These are phyloP conservation scores for Pandemis cinnamomeana DNA, from an alignment of 2,888 invertebrate genomes.

Conservation along the genomic window DNA sequence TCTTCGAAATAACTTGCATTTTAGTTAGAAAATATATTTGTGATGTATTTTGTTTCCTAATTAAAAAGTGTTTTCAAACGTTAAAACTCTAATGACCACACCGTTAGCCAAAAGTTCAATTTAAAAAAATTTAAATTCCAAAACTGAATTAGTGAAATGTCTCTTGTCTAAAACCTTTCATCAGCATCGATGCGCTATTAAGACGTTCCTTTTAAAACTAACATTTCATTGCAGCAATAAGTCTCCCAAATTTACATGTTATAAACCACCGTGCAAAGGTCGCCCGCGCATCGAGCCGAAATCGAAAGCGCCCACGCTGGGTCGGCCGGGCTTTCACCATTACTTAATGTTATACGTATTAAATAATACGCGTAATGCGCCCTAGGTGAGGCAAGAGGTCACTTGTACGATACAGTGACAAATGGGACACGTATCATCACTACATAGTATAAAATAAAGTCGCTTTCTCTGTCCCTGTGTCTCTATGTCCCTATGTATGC, in stretches of 20 bases:
- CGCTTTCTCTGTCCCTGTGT: too few species aligned
- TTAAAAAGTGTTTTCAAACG: too few species aligned
- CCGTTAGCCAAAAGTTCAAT: background rate
- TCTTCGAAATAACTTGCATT: too few species aligned
- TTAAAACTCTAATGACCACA: background rate
- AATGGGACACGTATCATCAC: background rate
- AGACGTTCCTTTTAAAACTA: background rate
- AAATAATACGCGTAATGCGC: conserved; percentile 29
- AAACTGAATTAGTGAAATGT: too few species aligned
- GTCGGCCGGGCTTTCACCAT: conserved; percentile 71
- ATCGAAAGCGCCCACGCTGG: conserved; percentile 73
- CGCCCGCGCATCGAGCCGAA: conserved; percentile 50
- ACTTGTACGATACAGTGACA: background rate
- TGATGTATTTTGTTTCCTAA: too few species aligned
- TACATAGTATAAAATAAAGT: too few species aligned
- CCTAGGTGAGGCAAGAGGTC: background rate
- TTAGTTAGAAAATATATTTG: too few species aligned
- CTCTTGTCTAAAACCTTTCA: too few species aligned
- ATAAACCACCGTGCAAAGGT: conserved; percentile 18
- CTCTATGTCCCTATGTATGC: too few species aligned
- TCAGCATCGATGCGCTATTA: too few species aligned
- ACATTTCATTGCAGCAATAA: background rate
- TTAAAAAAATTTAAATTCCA: too few species aligned
- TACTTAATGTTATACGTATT: conserved; percentile 63
- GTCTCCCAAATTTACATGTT: background rate